Base-by-base conservation (phyloP, 30 jellyfish, hydroid and myxozoan genomes). In the Chrysaora quinquecirrha region DNA sequence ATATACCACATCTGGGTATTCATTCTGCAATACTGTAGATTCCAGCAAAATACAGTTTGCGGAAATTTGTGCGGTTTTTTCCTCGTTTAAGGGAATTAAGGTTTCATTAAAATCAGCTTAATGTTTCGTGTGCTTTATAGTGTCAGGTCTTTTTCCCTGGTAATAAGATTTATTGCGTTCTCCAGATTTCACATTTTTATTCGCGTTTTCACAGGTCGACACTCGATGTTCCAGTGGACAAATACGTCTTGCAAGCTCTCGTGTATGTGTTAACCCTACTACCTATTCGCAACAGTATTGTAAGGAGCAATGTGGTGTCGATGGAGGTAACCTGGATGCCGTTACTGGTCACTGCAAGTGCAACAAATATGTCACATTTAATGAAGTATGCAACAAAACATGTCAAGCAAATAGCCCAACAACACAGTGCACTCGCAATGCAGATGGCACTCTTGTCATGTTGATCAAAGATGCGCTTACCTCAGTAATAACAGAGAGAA, bases 331-430 rank as follows among this genome's bases (percentile, higher is more conserved):
- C n/a, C 60, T 88, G 56, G 91, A 79, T 64, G 50, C 81, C 27
- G 34, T 69, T 65, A 25, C 63, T 25, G 93, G 99, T 54, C 63
- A 78, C 28, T 95, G 99, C 68, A 46, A 63, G n/a, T 95, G 99
- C 76, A 95, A 80, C 32, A 27, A 52, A 2, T 88, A 88, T 62
- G 64, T 34, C 21, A 82, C 88, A 12, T 31, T 85, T 28, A 31
- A 49, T 19, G 90, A 88, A 74, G 75, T 87, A 10, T 95, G 99
- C 65, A 80, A 95, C 73, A n/a, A 31, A 23, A 84, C 97, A 9
- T 95, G 99, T 62, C 82, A 0, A 30, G 71, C 54, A 29, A 62
- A 33, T 47, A 74, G 87, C 31, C 97, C 97, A 0, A 32, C 80
- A 2, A 16, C 48, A 9, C 46, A 46, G 47, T 52, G 84, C 18